Conservation (phyloP, 2,888 invertebrate species). For the Neelides folsomi region DNA sequence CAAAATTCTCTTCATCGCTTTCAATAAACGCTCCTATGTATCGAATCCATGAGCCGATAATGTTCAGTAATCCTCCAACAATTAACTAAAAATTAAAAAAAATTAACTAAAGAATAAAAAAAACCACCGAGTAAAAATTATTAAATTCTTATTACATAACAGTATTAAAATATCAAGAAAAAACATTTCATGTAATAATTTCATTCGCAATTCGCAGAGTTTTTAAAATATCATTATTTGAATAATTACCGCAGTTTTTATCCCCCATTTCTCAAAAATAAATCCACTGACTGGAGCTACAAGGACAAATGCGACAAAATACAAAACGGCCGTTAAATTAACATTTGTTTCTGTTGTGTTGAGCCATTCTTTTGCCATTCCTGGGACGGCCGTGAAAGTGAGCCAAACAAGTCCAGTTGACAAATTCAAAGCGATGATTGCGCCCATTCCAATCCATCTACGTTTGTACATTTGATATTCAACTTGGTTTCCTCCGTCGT, state of each 20-base stretch:
- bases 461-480: constrained; percentile 8
- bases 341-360: constrained; percentile 5
- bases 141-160: too few species aligned
- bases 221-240: too few species aligned
- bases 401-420: constrained; percentile 14
- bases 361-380: constrained; percentile 9
- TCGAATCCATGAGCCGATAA: constrained; percentile 11
- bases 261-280: constrained; percentile 20
- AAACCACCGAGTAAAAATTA: too few species aligned
- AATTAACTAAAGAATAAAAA: too few species aligned
- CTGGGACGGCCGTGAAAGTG: constrained; percentile 11
- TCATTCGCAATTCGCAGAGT: too few species aligned
- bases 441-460: constrained; percentile 13
- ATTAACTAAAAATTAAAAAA: constrained; percentile 6
- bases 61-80: constrained; percentile 11
- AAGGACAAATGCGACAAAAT: constrained; percentile 14
- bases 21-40: constrained; percentile 13
- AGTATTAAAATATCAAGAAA: too few species aligned
- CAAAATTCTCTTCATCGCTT: constrained; percentile 6
- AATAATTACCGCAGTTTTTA: constrained; percentile 13
- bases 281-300: constrained; percentile 13
- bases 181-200: too few species aligned
- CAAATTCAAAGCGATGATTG: constrained; percentile 8
- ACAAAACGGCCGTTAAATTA: constrained; percentile 12
- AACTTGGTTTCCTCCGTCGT: too few species aligned